Conservation (phyloP, 2,113 vertebrate genomes). For the Tympanuchus pallidicinctus region DNA sequence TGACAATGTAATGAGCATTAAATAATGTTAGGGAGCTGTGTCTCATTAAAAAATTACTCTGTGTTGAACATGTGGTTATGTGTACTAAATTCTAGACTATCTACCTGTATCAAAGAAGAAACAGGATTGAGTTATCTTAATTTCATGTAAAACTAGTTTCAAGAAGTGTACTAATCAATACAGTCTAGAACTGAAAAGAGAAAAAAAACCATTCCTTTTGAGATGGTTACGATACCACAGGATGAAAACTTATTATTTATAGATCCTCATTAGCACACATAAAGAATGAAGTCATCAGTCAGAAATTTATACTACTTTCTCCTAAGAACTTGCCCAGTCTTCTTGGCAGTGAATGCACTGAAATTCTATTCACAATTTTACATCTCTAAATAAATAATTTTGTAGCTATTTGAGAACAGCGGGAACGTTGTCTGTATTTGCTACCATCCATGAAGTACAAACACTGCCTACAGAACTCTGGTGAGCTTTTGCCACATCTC, state of each 20-base stretch:
- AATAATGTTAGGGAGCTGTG: fast-evolving
- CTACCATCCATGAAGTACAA: neutral
- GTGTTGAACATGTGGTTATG: neutral
- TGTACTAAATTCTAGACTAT: neutral
- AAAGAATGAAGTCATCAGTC: neutral
- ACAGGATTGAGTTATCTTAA: neutral
- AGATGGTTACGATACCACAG: neutral
- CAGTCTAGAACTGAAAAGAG: neutral
- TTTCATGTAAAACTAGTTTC: neutral
- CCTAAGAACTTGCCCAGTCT: neutral
- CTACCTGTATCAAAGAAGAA: neutral
- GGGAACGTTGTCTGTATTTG: neutral
- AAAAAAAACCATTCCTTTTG: neutral
- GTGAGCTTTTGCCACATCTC: neutral
- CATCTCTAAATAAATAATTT: neutral
- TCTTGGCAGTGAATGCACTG: neutral
- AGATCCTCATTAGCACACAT: neutral
- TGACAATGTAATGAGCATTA: neutral
- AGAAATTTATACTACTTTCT: neutral
- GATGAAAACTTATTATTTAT: neutral
- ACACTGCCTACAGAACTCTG: neutral
- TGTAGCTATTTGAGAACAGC: neutral
- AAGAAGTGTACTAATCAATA: neutral
- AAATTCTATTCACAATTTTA: neutral
- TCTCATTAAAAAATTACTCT: neutral